These are phyloP conservation scores for Eucidaris tribuloides DNA, from an alignment of 35 echinoderm and acorn worm species.

Conservation along the genomic window DNA sequence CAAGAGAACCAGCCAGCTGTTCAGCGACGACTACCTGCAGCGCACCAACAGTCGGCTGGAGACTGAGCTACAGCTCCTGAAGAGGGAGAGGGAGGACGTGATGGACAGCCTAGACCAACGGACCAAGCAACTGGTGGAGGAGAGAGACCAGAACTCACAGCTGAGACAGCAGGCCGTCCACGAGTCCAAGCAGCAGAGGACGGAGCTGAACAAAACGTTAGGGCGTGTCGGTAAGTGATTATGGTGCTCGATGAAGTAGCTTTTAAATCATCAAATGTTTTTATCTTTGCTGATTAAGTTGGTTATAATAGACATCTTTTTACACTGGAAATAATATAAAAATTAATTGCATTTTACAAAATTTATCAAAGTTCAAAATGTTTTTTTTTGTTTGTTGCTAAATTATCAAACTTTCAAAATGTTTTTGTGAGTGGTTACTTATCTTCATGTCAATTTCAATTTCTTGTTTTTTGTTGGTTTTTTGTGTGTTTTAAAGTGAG, in stretches of 20 bases:
- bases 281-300: too few species aligned
- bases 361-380: neutral
- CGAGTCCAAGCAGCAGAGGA: neutral
- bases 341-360: neutral
- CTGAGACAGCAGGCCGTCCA: neutral
- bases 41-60: conserved; percentile 72
- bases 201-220: neutral
- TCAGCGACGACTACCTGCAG: conserved; percentile 55
- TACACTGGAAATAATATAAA: neutral
- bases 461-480: neutral
- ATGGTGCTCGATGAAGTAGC: too few species aligned
- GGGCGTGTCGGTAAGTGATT: neutral
- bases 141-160: conserved; percentile 7
- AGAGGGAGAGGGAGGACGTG: conserved; percentile 73
- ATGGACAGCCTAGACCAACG: conserved; percentile 72
- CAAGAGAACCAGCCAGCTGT: neutral
- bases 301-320: neutral
- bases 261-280: too few species aligned
- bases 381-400: too few species aligned
- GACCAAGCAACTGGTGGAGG: conserved; percentile 25
- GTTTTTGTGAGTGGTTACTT: too few species aligned
- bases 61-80: conserved; percentile 66
- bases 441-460: neutral
- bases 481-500: too few species aligned
- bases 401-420: too few species aligned